These are phyloP conservation scores for Lophius piscatorius DNA, from an alignment of 2,113 vertebrate species.

Conservation along the genomic window DNA sequence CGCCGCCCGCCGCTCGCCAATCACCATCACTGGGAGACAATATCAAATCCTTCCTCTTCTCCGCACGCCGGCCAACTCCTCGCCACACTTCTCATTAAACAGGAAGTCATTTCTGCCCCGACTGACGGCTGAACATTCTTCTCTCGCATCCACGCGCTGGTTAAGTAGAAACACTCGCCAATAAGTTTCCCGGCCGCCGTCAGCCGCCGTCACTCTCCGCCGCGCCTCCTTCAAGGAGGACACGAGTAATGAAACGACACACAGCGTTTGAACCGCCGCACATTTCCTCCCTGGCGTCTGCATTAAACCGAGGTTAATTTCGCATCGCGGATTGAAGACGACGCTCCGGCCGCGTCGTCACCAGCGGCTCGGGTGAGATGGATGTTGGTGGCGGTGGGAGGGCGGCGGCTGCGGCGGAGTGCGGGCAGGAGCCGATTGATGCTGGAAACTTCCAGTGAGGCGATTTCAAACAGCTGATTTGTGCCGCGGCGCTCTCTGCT, in stretches of 20 bases:
- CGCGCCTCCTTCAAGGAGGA: neutral
- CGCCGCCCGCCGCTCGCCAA: slow-evolving; percentile 88
- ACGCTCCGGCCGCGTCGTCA: slow-evolving; percentile 31
- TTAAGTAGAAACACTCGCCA: slow-evolving; percentile 15
- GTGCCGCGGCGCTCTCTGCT: slow-evolving; percentile 36
- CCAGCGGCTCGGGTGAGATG: slow-evolving; percentile 19
- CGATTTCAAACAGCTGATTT: slow-evolving; percentile 42
- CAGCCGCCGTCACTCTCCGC: too few species aligned
- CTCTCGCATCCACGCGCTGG: slow-evolving; percentile 44
- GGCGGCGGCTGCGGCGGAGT: too few species aligned
- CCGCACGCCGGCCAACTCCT: slow-evolving; percentile 88
- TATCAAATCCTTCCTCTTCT: slow-evolving; percentile 92
- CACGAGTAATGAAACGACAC: slow-evolving; percentile 72
- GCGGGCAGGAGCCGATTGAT: slow-evolving; percentile 52
- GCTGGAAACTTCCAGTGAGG: slow-evolving; percentile 33
- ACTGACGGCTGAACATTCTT: slow-evolving; percentile 83
- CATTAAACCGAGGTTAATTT: slow-evolving; percentile 73
- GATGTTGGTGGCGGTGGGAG: slow-evolving; percentile 31
- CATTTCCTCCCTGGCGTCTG: slow-evolving; percentile 7
- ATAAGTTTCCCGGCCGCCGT: slow-evolving; percentile 34
- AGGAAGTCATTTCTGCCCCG: slow-evolving; percentile 89
- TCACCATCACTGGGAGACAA: slow-evolving; percentile 92
- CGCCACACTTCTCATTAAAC: slow-evolving; percentile 96
- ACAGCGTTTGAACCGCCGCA: slow-evolving; percentile 71
- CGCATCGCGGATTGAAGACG: slow-evolving; percentile 75